Conservation (phyloP, 2,797 vertebrate genomes). For the Oreochromis mossambicus region DNA sequence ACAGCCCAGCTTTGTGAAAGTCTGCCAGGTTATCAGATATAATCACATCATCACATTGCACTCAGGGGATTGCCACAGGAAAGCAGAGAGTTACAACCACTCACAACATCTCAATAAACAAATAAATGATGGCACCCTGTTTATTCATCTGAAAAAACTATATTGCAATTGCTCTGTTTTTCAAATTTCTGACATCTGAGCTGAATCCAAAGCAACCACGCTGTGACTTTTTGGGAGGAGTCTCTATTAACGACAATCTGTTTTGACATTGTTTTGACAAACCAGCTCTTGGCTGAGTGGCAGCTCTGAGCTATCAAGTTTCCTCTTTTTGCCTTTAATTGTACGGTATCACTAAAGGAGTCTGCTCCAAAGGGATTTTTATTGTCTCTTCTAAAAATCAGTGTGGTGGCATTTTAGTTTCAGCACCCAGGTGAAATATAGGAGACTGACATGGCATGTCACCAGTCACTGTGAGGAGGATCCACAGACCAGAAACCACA, state of each 20-base stretch:
- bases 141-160: background rate
- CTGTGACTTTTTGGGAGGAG: background rate
- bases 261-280: conserved; percentile 14
- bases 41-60: conserved; percentile 57
- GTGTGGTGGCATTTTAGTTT: background rate
- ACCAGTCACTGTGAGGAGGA: conserved; percentile 3
- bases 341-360: background rate
- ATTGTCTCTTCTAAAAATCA: conserved; percentile 20
- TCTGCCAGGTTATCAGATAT: conserved; percentile 44
- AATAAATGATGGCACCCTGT: background rate
- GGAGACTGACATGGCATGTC: background rate
- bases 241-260: background rate
- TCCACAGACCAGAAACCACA: background rate
- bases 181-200: background rate
- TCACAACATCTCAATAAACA: conserved; percentile 34
- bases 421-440: conserved; percentile 14
- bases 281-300: background rate
- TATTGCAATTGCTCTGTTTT: background rate
- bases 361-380: background rate
- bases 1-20: background rate
- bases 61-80: conserved; percentile 19
- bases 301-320: background rate
- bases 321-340: background rate
- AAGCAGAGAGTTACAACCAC: conserved; percentile 17
- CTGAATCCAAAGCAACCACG: background rate